Conservation (phyloP, 2,113 vertebrate species). For the Fregata magnificens region DNA sequence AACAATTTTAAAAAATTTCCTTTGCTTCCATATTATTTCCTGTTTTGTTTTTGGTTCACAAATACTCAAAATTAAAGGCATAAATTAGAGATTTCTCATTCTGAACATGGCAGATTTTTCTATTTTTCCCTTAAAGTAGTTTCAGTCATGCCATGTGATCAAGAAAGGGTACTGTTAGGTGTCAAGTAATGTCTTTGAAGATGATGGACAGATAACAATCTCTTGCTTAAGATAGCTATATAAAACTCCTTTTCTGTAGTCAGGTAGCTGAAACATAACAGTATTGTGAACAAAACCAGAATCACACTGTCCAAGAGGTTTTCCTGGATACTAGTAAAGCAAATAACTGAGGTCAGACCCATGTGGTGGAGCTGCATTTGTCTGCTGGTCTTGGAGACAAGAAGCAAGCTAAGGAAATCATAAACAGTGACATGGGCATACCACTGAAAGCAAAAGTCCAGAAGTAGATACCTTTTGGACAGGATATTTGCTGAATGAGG, state of each 20-base stretch:
- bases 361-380: accelerated
- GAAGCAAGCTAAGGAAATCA: not conserved
- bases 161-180: not conserved
- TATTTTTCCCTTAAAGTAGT: not conserved
- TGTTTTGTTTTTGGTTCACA: not conserved
- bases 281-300: not conserved
- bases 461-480: not conserved
- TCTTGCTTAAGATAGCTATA: not conserved
- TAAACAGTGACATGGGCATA: not conserved
- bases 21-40: not conserved
- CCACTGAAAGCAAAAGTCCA: not conserved
- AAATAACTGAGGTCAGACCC: not conserved
- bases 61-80: not conserved
- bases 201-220: not conserved
- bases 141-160: not conserved
- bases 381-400: not conserved
- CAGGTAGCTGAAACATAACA: not conserved
- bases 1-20: not conserved
- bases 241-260: not conserved
- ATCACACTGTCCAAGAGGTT: not conserved
- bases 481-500: not conserved
- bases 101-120: not conserved
- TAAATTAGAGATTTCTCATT: not conserved
- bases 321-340: not conserved
- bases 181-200: not conserved